Conservation (phyloP, 2,797 vertebrate species). For the Fistularia commersonii region DNA sequence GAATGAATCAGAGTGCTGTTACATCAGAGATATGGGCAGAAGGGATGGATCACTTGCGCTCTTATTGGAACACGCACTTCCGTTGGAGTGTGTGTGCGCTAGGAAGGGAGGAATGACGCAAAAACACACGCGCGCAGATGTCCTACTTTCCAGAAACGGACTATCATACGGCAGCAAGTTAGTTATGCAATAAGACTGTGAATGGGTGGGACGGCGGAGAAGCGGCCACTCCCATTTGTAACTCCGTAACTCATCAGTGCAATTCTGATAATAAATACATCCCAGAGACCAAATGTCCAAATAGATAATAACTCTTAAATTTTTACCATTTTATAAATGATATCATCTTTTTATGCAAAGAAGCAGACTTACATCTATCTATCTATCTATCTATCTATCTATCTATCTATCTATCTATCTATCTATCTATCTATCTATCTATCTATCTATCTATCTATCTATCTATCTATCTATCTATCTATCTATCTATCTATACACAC, state of each 20-base stretch:
- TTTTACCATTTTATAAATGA: too few relatives aligned
- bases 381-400: too few relatives aligned
- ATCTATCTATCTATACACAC: too few relatives aligned
- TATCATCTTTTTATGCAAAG: too few relatives aligned
- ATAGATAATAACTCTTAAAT: too few relatives aligned
- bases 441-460: too few relatives aligned
- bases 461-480: too few relatives aligned
- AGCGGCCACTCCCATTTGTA: constrained; percentile 4
- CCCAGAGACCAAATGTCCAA: too few relatives aligned
- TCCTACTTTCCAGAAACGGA: constrained; percentile 64
- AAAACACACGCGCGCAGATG: constrained; percentile 44
- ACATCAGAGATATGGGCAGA: constrained; percentile 65
- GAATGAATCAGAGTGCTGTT: constrained; percentile 73
- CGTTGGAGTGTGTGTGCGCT: constrained; percentile 28
- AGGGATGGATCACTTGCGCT: constrained; percentile 57
- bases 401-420: too few relatives aligned
- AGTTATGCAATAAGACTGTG: constrained; percentile 19
- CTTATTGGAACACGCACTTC: constrained; percentile 63
- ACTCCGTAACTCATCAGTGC: neutral
- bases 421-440: too few relatives aligned
- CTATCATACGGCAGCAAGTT: constrained; percentile 39
- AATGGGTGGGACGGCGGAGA: constrained; percentile 32
- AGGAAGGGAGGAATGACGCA: constrained; percentile 23
- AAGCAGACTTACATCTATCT: too few relatives aligned
- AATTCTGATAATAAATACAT: neutral